Base-by-base conservation (phyloP, 2,888 invertebrate genomes). In the Sicus ferrugineus region DNA sequence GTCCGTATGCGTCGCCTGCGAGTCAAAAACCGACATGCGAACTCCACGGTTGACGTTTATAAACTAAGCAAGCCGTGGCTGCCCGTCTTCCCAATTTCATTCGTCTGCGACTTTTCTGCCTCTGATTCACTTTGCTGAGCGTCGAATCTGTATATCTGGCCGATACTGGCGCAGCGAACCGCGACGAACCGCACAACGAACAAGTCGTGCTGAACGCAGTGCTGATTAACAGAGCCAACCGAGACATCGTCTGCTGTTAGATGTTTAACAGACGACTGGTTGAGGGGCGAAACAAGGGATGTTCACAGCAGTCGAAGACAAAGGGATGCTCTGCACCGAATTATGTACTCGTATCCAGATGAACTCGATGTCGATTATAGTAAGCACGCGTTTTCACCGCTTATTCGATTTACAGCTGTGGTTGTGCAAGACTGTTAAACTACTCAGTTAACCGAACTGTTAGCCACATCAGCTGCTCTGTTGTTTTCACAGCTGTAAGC, bases 31-130 rank as follows among this genome's bases (percentile, higher is more conserved):
- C 72, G 70, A 75, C 73, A 75, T 75, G 74, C 73, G 73, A 75
- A 75, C 76, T 70, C 73, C 59, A 73, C 75, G 73, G 72, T 73
- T 73, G 73, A 73, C 73, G 74, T 68, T 75, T 72, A 72, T 75
- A 73, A 75, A 76, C 76, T 76, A 73, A 71, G 65, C 71, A 63
- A 68, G 66, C 68, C 58, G 64, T 61, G 46, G 28, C 31, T 38
- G 61, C 23, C 67, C 52, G 46, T 56, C 28, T 50, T 61, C 68
- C 68, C 68, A 59, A 62, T 70, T 69, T 73, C 69, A 64, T 69
- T 67, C 46, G 38, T 21, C 31, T 64, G 68, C 68, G 26, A 52
- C 52, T 46, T 23, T 65, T 68, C 68, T 52, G 67, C 14, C 42
- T 59, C 46, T 56, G 31, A 23, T 48, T 50, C 59, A 50, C 58